Evolutionary conservation across 1,140 invertebrate genomes (phyloP), one percentile per base, ranked within the genome.

Genomic region (Zaprionus nigranus): DNA sequence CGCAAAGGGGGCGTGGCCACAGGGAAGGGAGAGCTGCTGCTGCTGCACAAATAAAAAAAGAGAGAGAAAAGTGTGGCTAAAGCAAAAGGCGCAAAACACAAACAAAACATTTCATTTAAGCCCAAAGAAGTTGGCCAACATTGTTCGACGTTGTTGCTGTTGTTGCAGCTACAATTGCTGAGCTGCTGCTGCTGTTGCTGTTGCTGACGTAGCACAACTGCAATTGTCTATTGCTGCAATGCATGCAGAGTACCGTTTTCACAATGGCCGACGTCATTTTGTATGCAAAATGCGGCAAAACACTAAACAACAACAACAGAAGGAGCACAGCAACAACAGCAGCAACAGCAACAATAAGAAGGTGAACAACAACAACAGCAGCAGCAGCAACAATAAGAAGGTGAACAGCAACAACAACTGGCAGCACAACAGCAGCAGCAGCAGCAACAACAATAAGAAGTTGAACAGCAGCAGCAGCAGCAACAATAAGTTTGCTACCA

Each of bases 211-310:
- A 58, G 28, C 64, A 51, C 67, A 63, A 63, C 36, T 64, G 57
- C 66, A 62, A 62, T 75, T 62, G 65, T 75, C 38, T 68, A 51
- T 43, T 63, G 72, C 67, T 82, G 82, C 82, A 74, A 68, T 64
- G 69, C 73, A 75, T 57, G 46, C 69, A 36, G 60, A 43, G 36
- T 58, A n/a, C 20, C 36, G 24, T 60, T 70, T 56, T 49, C 64
- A 68, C 75, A 69, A 74, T 61, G 56, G 40, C 49, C 61, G 34
- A 13, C 59, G 53, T 57, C 78, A 84, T 84, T 84, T 88, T 73
- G 84, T 76, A 87, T 87, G 81, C 84, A 84, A 84, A 87, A 75
- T 87, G 84, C 84, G 78, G 58, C 75, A 84, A 75, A 72, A 63
- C 66, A 71, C 36, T 36, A 38, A 36, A 26, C 69, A 78, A 36